Base-by-base conservation (phyloP, 1,140 invertebrate genomes). In the Philopotamus ludificatus region DNA sequence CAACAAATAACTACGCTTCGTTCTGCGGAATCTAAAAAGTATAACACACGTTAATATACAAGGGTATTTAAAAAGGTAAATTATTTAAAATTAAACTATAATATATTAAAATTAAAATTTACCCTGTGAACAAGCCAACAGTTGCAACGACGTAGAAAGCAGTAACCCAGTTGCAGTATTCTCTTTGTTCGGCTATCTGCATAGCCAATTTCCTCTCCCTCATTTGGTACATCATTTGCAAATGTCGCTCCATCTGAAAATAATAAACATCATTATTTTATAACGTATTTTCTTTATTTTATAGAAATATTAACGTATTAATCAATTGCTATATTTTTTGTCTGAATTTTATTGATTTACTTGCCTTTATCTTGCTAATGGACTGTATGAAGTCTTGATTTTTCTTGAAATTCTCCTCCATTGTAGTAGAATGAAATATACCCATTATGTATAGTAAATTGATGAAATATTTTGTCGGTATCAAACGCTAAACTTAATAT, bases 151-250 rank as follows among this genome's bases (percentile, higher is more conserved):
- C 67, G 75, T 88, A 89, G 78, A 92, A 92, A 12, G 85, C 75
- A 25, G 84, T 82, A 70, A 86, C 79, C 89, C 89, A 92, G 67
- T 85, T 82, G 71, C 89, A 87, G 15, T 89, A 73, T 73, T 92
- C 90, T 63, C 90, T 76, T 55, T 84, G 81, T 72, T 83, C 81
- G 3, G 89, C 89, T 41, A 92, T 82, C 75, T 88, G 82, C 75
- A 88, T 76, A 0, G 90, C 89, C 74, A 86, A 82, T 75, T 88
- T 82, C 61, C 88, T 76, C 75, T 91, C 87, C 70, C 89, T 81
- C 79, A 92, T 86, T 74, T 89, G 87, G 77, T 89, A 89, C 73
- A 89, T 87, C 83, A 92, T 84, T 72, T 91, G 89, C 68, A 92
- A 86, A 78, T 91, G 89, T 47, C 87, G 75, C 71, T 89, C 87